Evolutionary conservation across 2,888 invertebrate genomes (phyloP).

Genomic region (Malthinus flaveolus): DNA sequence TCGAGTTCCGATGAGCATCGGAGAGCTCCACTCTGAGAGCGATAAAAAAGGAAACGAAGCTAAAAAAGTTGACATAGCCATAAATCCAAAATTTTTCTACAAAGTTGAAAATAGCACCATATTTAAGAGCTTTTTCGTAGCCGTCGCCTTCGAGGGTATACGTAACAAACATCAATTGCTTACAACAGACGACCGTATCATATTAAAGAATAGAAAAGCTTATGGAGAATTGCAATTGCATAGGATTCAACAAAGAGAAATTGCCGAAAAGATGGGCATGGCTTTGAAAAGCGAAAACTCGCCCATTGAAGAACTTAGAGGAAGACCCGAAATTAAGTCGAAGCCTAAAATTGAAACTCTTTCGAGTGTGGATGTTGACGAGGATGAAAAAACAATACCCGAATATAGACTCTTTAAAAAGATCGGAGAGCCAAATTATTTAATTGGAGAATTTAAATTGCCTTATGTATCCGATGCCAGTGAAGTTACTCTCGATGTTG

Average conservation of each 20-base stretch:
- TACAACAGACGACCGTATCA: constrained; percentile 66
- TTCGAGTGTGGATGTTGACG: constrained; percentile 36
- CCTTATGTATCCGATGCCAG: constrained; percentile 62
- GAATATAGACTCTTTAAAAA: constrained; percentile 64
- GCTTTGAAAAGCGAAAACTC: constrained; percentile 40
- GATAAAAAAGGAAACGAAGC: constrained; percentile 76
- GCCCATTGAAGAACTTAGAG: constrained; percentile 65
- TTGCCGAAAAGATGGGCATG: constrained; percentile 53
- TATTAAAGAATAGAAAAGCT: constrained; percentile 73
- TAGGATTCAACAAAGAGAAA: constrained; percentile 72
- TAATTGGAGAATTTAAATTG: constrained; percentile 67
- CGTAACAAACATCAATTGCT: constrained; percentile 77
- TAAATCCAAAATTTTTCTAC: constrained; percentile 75
- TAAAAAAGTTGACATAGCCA: constrained; percentile 80
- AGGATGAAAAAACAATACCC: constrained; percentile 53
- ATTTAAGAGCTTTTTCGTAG: constrained; percentile 79
- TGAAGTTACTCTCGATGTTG: constrained; percentile 69
- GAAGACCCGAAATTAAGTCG: constrained; percentile 33
- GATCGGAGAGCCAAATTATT: constrained; percentile 59
- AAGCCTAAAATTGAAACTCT: constrained; percentile 47
- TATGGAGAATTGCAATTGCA: constrained; percentile 76
- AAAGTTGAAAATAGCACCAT: constrained; percentile 72
- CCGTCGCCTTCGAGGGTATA: constrained; percentile 77
- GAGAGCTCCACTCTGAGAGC: constrained; percentile 73
- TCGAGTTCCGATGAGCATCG: constrained; percentile 89